phyloP scores from a whole-genome alignment of 2,797 vertebrate genomes.

The Meda fulgida region DNA sequence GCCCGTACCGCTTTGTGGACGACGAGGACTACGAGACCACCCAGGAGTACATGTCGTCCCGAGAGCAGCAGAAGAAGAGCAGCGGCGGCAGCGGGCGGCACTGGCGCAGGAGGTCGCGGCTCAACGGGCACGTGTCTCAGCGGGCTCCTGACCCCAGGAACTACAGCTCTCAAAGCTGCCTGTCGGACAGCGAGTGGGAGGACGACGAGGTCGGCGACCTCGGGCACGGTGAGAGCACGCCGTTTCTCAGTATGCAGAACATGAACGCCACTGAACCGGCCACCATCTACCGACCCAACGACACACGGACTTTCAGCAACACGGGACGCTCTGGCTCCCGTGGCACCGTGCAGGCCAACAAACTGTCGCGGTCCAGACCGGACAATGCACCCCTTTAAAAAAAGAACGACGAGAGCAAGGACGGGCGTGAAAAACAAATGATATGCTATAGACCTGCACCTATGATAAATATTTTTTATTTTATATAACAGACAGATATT shows the following conservation, averaged over 20 bases:
- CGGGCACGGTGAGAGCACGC: slow-evolving; percentile 90
- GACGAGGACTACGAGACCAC: slow-evolving; percentile 98
- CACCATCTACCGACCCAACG: slow-evolving; percentile 76
- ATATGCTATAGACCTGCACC: slow-evolving; percentile 86
- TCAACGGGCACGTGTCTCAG: slow-evolving; percentile 90
- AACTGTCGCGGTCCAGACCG: slow-evolving; percentile 82
- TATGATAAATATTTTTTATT: slow-evolving; percentile 98
- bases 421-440: slow-evolving; percentile 60
- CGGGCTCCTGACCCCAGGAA: slow-evolving; percentile 85
- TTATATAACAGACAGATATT: slow-evolving; percentile 99
- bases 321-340: slow-evolving; percentile 82
- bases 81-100: slow-evolving; percentile 85
- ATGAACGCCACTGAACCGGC: slow-evolving; percentile 85
- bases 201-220: slow-evolving; percentile 88
- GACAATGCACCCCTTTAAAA: slow-evolving; percentile 93
- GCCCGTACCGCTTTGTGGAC: slow-evolving; percentile 91
- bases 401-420: slow-evolving; percentile 38
- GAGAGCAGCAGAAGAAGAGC: slow-evolving; percentile 89
- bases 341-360: slow-evolving; percentile 82
- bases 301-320: slow-evolving; percentile 91
- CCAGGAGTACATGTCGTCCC: slow-evolving; percentile 90
- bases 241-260: slow-evolving; percentile 94
- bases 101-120: slow-evolving; percentile 87
- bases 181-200: slow-evolving; percentile 90
- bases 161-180: slow-evolving; percentile 91